Evolutionary conservation across 2,888 invertebrate species (phyloP).

Genomic region (Pollenia griseotomentosa): DNA sequence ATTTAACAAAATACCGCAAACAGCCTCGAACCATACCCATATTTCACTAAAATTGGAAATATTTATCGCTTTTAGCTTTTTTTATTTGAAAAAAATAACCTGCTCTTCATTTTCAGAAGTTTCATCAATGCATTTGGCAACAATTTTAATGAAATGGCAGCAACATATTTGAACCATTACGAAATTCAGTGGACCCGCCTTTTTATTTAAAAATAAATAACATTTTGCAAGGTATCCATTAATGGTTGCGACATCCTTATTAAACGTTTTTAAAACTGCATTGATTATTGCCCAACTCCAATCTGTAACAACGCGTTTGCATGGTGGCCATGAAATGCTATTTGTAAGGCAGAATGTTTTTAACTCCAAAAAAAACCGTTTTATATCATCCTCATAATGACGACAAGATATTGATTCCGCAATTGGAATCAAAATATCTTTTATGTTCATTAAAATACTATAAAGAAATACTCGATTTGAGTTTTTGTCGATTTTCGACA

Average conservation of each 20-base stretch:
- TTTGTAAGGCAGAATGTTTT: neutral
- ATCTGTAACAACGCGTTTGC: slow-evolving; percentile 3
- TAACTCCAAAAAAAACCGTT: slow-evolving; percentile 12
- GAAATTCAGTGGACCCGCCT: neutral
- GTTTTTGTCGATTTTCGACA: neutral
- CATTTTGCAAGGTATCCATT: neutral
- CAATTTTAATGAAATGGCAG: slow-evolving; percentile 3
- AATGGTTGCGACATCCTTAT: neutral
- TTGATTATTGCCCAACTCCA: slow-evolving; percentile 28
- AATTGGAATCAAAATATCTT: neutral
- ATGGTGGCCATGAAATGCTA: slow-evolving; percentile 21
- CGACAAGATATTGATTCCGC: slow-evolving; percentile 14
- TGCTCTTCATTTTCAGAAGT: neutral
- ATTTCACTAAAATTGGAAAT: neutral
- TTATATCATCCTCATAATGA: slow-evolving; percentile 3
- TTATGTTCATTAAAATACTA: neutral
- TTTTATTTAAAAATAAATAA: slow-evolving; percentile 7
- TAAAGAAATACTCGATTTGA: slow-evolving; percentile 12
- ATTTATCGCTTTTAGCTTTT: neutral
- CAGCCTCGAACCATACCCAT: neutral
- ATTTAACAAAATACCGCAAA: neutral
- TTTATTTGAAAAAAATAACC: neutral
- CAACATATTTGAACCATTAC: slow-evolving; percentile 3
- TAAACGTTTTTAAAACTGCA: slow-evolving; percentile 1
- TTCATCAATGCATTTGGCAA: neutral